Percentiles rank a stretch among this genome's conserved stretches.
Conservation (phyloP, 2,113 vertebrate genomes). For the Cygnus buccinator region DNA sequence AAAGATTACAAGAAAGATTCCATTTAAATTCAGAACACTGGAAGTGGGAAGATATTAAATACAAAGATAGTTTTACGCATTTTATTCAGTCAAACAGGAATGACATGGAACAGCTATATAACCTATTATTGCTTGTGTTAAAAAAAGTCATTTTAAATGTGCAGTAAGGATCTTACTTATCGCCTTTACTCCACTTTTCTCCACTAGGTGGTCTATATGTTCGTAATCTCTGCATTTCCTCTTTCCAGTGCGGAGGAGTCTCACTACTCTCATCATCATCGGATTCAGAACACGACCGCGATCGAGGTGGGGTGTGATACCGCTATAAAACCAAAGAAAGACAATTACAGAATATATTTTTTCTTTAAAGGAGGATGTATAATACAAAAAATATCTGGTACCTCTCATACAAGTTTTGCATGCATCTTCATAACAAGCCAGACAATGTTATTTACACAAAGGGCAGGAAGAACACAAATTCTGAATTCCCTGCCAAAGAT, state of each 20-base stretch:
- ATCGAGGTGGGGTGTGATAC: constrained; percentile 94
- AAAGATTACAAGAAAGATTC: not conserved
- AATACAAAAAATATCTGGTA: too few relatives aligned
- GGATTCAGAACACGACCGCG: constrained; percentile 90
- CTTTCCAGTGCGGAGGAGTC: constrained; percentile 97
- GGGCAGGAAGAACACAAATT: not conserved
- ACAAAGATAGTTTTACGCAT: not conserved
- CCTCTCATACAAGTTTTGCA: not conserved
- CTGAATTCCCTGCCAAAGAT: not conserved
- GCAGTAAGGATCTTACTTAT: constrained; percentile 81
- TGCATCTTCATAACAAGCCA: not conserved
- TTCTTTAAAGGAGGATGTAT: too few relatives aligned
- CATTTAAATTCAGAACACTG: not conserved
- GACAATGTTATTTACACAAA: not conserved
- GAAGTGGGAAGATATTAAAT: not conserved
- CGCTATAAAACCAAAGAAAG: constrained; percentile 76
- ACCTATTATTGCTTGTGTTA: accelerated
- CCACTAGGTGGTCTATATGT: constrained; percentile 85
- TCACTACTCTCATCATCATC: constrained; percentile 90
- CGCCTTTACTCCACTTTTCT: constrained; percentile 96
- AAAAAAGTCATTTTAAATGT: not conserved
- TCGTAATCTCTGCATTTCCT: constrained; percentile 93
- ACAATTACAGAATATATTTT: too few relatives aligned
- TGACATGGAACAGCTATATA: accelerated
- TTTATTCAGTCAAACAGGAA: not conserved